phyloP scores from a whole-genome alignment of 2,113 vertebrate species.

The Empidonax traillii region DNA sequence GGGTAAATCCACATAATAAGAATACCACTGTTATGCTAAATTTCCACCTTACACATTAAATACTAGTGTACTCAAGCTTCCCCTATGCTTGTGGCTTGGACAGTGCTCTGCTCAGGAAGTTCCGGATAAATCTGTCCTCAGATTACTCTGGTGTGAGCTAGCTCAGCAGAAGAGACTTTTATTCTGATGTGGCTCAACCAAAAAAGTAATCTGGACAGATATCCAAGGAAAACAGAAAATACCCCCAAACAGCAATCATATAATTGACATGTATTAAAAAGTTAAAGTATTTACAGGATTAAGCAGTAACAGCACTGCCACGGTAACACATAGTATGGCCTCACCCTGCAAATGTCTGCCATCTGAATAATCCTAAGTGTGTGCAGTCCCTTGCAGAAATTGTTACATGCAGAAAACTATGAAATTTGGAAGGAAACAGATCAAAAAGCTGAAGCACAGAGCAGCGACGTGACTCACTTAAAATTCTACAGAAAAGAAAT shows the following conservation, averaged over 20 bases:
- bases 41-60: slow-evolving; percentile 25
- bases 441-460: neutral
- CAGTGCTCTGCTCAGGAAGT: neutral
- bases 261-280: neutral
- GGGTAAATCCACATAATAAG: slow-evolving; percentile 22
- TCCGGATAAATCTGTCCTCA: neutral
- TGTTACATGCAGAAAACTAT: neutral
- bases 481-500: neutral
- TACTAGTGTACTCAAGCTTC: neutral
- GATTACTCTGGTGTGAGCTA: neutral
- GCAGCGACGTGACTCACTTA: neutral
- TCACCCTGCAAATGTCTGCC: neutral
- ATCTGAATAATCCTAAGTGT: neutral
- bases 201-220: neutral
- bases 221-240: neutral
- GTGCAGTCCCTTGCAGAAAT: neutral
- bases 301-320: neutral
- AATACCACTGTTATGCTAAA: slow-evolving; percentile 41
- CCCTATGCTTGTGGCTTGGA: neutral
- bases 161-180: neutral
- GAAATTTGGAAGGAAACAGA: neutral
- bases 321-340: neutral
- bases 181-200: neutral
- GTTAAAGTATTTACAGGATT: neutral
- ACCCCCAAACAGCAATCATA: neutral